A percentile compares a stretch with the other conserved stretches of the same genome.
Evolutionary conservation across 2,888 invertebrate species (phyloP).

Genomic region (Orthosia gracilis): DNA sequence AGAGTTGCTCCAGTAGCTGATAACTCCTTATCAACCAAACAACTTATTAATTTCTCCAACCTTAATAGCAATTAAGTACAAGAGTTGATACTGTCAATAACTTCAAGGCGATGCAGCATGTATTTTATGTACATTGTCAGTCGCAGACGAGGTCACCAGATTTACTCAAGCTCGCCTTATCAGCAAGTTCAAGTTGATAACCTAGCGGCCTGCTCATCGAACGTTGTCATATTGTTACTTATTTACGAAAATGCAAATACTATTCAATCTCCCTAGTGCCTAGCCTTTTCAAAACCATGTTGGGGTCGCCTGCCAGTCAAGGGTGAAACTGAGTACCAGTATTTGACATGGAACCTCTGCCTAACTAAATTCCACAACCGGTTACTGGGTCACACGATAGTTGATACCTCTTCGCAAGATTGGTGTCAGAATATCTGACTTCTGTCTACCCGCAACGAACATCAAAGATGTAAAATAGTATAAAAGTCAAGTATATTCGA

Average conservation of each 20-base stretch:
- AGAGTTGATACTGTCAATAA: slow-evolving; percentile 23
- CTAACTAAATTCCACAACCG: no score
- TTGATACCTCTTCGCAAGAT: no score
- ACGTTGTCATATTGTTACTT: slow-evolving; percentile 35
- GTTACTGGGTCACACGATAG: no score
- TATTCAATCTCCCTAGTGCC: no score
- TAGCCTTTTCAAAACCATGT: no score
- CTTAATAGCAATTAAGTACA: not conserved
- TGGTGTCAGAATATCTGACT: no score
- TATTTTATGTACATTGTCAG: slow-evolving; percentile 23
- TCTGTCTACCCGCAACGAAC: no score
- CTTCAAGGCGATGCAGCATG: slow-evolving; percentile 39
- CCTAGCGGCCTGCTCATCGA: slow-evolving; percentile 24
- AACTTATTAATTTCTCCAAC: slow-evolving; percentile 6
- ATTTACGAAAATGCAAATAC: slow-evolving; percentile 17
- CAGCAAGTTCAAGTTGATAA: slow-evolving; percentile 55
- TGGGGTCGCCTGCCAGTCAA: no score
- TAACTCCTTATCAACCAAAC: slow-evolving; percentile 1
- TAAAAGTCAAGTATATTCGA: not conserved
- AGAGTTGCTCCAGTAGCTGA: not conserved
- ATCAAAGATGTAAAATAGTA: no score
- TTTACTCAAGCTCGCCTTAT: slow-evolving; percentile 58
- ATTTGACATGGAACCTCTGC: no score
- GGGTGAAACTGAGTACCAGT: no score
- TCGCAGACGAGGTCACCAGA: slow-evolving; percentile 53